A percentile compares a stretch with the other conserved stretches of the same genome.
Evolutionary conservation across 2,113 vertebrate genomes (phyloP).

Genomic region (Jacana jacana): DNA sequence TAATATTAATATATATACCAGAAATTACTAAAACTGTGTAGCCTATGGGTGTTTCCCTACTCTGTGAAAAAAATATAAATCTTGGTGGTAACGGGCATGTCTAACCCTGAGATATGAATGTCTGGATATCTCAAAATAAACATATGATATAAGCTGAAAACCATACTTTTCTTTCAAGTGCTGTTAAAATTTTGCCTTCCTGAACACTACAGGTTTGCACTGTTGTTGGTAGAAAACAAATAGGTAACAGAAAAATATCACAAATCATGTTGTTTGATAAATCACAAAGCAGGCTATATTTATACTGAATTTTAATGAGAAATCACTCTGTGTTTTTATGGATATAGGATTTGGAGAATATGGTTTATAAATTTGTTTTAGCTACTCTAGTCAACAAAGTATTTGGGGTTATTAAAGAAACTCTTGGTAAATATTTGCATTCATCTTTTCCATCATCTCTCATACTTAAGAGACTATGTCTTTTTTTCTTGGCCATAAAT

Average conservation of each 20-base stretch:
- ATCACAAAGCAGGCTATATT: not conserved
- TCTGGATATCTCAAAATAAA: not conserved
- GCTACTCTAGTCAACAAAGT: not conserved
- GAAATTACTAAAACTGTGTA: not conserved
- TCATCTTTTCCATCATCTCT: not conserved
- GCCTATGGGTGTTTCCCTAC: not conserved
- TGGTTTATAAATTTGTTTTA: not conserved
- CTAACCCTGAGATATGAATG: not conserved
- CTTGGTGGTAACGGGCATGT: not conserved
- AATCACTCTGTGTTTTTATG: not conserved
- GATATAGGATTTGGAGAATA: not conserved
- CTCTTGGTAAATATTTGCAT: not conserved
- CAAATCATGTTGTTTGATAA: not conserved
- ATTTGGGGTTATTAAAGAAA: not conserved
- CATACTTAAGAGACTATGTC: not conserved
- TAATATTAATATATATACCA: not conserved
- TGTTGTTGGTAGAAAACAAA: not conserved
- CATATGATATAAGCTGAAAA: not conserved
- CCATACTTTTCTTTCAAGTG: not conserved
- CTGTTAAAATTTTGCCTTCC: not conserved
- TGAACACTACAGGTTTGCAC: not conserved
- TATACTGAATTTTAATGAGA: not conserved
- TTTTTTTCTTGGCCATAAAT: not conserved
- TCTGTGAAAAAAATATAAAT: not conserved
- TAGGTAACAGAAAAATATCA: not conserved